Percentiles rank a stretch among this genome's conserved stretches.
These are phyloP conservation scores for Agrilus biguttatus DNA, from an alignment of 2,888 invertebrate species.

Conservation along the genomic window DNA sequence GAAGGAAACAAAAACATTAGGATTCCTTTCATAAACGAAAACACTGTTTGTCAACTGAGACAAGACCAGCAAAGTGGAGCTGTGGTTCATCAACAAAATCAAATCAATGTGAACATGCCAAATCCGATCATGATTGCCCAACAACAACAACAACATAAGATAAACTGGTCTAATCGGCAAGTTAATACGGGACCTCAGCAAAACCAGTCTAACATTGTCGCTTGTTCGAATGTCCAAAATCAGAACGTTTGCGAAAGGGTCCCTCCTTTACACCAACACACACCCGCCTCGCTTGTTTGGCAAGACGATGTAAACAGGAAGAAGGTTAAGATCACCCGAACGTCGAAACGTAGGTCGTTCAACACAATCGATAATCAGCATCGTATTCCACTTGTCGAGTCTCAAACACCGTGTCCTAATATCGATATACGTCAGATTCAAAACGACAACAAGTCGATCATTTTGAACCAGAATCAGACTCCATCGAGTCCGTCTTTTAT, in stretches of 20 bases:
- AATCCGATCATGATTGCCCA: slow-evolving; percentile 11
- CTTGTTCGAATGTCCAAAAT: slow-evolving; percentile 10
- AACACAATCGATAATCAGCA: slow-evolving; percentile 31
- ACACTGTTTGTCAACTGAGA: slow-evolving; percentile 7
- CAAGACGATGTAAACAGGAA: slow-evolving; percentile 42
- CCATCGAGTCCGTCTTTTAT: slow-evolving; percentile 60
- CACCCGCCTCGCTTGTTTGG: slow-evolving; percentile 40
- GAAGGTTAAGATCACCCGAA: slow-evolving; percentile 38
- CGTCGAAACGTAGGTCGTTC: slow-evolving; percentile 38
- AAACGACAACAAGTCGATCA: slow-evolving; percentile 28
- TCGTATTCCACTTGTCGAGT: slow-evolving; percentile 7
- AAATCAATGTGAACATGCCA: slow-evolving; percentile 1
- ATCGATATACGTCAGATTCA: slow-evolving; percentile 43
- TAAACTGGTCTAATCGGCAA: slow-evolving; percentile 19
- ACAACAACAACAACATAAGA: slow-evolving; percentile 23
- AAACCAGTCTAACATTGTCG: too few species aligned
- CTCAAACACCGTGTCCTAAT: slow-evolving; percentile 39
- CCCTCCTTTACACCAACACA: slow-evolving; percentile 59
- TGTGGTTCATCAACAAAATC: slow-evolving; percentile 10
- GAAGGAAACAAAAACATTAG: slow-evolving; percentile 25
- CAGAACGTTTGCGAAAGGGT: slow-evolving; percentile 49
- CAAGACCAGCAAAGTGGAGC: slow-evolving; percentile 8
- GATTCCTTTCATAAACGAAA: slow-evolving; percentile 15
- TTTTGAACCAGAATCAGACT: slow-evolving; percentile 22
- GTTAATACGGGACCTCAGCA: slow-evolving; percentile 7